Percentiles rank a stretch among this genome's conserved stretches.
phyloP scores from a whole-genome alignment of 2,113 vertebrate species.

The Cephalopterus ornatus region DNA sequence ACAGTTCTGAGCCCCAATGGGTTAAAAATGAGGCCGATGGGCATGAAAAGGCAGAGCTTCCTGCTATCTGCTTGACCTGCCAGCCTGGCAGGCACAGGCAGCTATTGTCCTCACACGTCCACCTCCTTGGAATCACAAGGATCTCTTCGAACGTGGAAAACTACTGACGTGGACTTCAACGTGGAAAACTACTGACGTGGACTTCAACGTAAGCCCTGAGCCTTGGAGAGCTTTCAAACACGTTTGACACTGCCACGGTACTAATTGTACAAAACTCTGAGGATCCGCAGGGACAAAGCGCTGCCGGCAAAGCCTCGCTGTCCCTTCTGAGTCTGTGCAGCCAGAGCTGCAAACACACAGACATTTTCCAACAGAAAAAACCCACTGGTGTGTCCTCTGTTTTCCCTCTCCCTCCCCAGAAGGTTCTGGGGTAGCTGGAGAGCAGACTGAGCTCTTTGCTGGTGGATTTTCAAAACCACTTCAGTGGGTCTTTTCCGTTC shows the following conservation, averaged over 20 bases:
- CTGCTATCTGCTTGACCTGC: background rate
- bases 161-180: background rate
- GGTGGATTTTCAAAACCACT: background rate
- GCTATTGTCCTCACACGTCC: background rate
- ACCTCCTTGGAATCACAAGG: background rate
- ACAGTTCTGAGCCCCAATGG: background rate
- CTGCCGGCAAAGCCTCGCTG: background rate
- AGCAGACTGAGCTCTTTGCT: background rate
- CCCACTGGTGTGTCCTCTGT: background rate
- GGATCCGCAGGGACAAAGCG: background rate
- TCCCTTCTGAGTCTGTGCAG: background rate
- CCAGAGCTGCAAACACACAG: background rate
- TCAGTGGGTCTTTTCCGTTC: accelerated
- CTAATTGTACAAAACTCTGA: background rate
- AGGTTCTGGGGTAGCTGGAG: background rate
- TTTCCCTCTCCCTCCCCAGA: background rate
- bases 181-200: background rate
- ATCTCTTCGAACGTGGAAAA: background rate
- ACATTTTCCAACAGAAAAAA: background rate
- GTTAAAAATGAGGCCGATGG: conserved; percentile 6
- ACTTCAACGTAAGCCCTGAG: background rate
- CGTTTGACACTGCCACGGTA: background rate
- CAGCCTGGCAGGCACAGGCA: conserved; percentile 33
- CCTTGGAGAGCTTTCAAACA: background rate
- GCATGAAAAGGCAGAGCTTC: conserved; percentile 5